These are phyloP conservation scores for Elgaria multicarinata DNA, from an alignment of 2,113 vertebrate species.

Conservation along the genomic window DNA sequence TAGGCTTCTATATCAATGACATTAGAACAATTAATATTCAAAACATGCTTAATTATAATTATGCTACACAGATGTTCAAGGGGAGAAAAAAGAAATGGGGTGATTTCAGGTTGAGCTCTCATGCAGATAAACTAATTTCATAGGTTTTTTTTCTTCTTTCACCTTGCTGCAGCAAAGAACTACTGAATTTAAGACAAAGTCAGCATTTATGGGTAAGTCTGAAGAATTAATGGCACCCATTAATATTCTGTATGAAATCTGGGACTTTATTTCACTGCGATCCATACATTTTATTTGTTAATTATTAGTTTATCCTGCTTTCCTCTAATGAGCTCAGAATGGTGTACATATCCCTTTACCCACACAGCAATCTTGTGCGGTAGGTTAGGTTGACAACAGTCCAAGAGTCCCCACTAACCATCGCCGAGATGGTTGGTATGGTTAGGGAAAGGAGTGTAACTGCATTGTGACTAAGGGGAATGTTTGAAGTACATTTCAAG, in stretches of 20 bases:
- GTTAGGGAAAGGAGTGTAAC: too few species aligned
- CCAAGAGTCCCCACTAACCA: background rate
- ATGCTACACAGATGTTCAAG: conserved; percentile 67
- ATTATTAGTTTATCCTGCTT: too few species aligned
- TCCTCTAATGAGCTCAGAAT: background rate
- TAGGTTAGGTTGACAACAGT: background rate
- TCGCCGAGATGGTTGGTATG: too few species aligned
- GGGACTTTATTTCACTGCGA: background rate
- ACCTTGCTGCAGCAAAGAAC: conserved; percentile 39
- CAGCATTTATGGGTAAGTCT: background rate
- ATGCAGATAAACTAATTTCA: conserved; percentile 49
- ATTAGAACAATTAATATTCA: conserved; percentile 75
- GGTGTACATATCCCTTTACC: background rate
- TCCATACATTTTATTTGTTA: background rate
- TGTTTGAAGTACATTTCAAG: too few species aligned
- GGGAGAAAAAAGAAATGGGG: conserved; percentile 36
- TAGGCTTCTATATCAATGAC: conserved; percentile 67
- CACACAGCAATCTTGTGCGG: background rate
- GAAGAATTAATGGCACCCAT: too few species aligned
- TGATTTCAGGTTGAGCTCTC: conserved; percentile 64
- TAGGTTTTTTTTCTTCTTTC: conserved; percentile 23
- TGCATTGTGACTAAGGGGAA: too few species aligned
- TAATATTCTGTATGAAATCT: background rate
- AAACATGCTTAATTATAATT: conserved; percentile 70
- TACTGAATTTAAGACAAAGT: conserved; percentile 37